These are phyloP conservation scores for Melanerpes aurifrons DNA, from an alignment of 2,113 vertebrate species.

Conservation along the genomic window DNA sequence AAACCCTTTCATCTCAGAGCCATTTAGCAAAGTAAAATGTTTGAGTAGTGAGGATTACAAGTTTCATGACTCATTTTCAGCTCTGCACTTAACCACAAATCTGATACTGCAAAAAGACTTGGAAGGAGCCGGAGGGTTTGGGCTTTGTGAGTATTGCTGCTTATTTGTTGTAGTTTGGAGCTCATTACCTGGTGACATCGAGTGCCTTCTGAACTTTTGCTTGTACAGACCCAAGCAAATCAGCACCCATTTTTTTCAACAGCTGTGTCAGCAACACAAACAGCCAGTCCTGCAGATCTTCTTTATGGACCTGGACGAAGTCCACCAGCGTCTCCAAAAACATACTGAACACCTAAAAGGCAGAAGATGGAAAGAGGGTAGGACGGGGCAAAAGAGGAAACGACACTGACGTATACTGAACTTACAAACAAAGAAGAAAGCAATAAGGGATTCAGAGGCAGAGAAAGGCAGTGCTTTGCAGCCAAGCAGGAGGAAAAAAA, in stretches of 20 bases:
- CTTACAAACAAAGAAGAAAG: conserved; percentile 69
- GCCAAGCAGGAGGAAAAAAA: conserved; percentile 75
- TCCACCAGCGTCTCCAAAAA: conserved; percentile 98
- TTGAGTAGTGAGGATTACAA: neutral
- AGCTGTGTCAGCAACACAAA: conserved; percentile 94
- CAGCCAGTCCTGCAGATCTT: conserved; percentile 96
- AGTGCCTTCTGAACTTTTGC: conserved; percentile 97
- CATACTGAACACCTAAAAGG: conserved; percentile 96
- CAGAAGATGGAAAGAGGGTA: conserved; percentile 51
- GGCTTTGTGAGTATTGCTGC: too few relatives aligned
- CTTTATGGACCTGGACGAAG: conserved; percentile 95
- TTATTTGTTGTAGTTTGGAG: neutral
- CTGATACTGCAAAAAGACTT: neutral
- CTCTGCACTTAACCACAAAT: neutral
- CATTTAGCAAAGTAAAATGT: neutral
- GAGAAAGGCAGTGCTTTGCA: conserved; percentile 78
- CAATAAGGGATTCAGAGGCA: conserved; percentile 78
- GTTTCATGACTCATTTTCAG: neutral
- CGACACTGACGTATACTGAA: conserved; percentile 62
- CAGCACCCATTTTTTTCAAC: conserved; percentile 98
- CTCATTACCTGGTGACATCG: conserved; percentile 90
- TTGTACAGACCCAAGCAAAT: conserved; percentile 96
- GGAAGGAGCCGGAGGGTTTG: neutral
- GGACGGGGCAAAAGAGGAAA: conserved; percentile 69
- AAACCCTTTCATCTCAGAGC: neutral